Evolutionary conservation across 2,888 invertebrate species (phyloP).

Genomic region (Lymantria dispar): DNA sequence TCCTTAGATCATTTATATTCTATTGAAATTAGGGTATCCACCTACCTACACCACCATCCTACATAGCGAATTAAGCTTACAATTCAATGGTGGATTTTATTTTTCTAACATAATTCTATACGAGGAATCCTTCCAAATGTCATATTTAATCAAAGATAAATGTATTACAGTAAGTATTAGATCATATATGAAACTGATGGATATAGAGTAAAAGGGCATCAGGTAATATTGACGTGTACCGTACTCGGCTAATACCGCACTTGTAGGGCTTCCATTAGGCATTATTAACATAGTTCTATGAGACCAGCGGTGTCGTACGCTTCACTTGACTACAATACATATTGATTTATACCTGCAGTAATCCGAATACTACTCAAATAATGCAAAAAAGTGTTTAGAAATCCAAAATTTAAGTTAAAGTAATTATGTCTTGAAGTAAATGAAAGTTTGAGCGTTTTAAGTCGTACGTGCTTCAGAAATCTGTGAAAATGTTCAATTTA

Average conservation of each 20-base stretch:
- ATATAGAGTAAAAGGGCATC: slow-evolving; percentile 37
- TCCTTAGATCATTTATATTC: too few relatives aligned
- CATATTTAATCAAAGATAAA: neutral
- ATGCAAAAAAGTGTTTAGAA: neutral
- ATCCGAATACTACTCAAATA: neutral
- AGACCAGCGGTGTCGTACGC: slow-evolving; percentile 39
- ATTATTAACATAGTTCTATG: slow-evolving; percentile 61
- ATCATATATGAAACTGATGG: slow-evolving; percentile 46
- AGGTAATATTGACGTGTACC: slow-evolving; percentile 44
- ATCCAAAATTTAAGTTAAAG: neutral
- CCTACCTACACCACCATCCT: too few relatives aligned
- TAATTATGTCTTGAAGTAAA: slow-evolving; percentile 13
- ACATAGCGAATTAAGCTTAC: too few relatives aligned
- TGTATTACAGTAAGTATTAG: slow-evolving; percentile 35
- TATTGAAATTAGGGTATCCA: too few relatives aligned
- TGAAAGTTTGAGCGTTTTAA: slow-evolving; percentile 49
- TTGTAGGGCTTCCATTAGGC: slow-evolving; percentile 71
- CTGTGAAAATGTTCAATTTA: slow-evolving; percentile 87
- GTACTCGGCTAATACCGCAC: slow-evolving; percentile 53
- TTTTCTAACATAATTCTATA: neutral
- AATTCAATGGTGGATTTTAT: neutral
- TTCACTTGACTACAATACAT: slow-evolving; percentile 12
- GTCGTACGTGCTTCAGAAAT: slow-evolving; percentile 36
- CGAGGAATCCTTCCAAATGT: neutral
- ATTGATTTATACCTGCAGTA: slow-evolving; percentile 4